Evolutionary conservation across 2,888 invertebrate species (phyloP).

Genomic region (Laspeyria flexula): DNA sequence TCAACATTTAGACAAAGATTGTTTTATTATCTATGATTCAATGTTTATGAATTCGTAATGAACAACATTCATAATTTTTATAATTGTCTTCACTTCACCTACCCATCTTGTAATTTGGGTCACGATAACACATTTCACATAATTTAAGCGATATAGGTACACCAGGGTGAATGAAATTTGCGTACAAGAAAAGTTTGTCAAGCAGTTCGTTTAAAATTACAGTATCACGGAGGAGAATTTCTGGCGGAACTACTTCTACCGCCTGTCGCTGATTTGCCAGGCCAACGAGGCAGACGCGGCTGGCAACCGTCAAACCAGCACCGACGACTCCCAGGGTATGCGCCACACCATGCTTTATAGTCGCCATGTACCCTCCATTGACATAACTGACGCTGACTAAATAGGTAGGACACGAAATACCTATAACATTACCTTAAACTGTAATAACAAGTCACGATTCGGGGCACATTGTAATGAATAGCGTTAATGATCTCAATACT

Average conservation of each 20-base stretch:
- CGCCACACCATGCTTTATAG: slow-evolving; percentile 15
- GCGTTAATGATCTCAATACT: not conserved
- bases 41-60: too few species aligned
- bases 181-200: not conserved
- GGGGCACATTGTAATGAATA: too few species aligned
- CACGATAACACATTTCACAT: too few species aligned
- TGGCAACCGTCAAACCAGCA: slow-evolving; percentile 74
- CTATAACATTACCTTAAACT: slow-evolving; percentile 6
- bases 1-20: too few species aligned
- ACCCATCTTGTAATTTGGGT: too few species aligned
- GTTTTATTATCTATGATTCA: too few species aligned
- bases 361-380: slow-evolving; percentile 17
- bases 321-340: slow-evolving; percentile 87
- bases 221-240: slow-evolving; percentile 99
- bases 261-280: slow-evolving; percentile 99
- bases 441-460: not conserved
- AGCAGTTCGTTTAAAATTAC: slow-evolving; percentile 46
- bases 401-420: slow-evolving; percentile 11
- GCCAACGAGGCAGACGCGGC: slow-evolving; percentile 94
- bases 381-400: slow-evolving; percentile 20
- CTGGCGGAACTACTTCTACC: slow-evolving; percentile 99
- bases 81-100: too few species aligned
- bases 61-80: too few species aligned
- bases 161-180: slow-evolving; percentile 93
- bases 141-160: slow-evolving; percentile 99